Base-by-base conservation (phyloP, 2,888 invertebrate species). In the Unio delphinus region DNA sequence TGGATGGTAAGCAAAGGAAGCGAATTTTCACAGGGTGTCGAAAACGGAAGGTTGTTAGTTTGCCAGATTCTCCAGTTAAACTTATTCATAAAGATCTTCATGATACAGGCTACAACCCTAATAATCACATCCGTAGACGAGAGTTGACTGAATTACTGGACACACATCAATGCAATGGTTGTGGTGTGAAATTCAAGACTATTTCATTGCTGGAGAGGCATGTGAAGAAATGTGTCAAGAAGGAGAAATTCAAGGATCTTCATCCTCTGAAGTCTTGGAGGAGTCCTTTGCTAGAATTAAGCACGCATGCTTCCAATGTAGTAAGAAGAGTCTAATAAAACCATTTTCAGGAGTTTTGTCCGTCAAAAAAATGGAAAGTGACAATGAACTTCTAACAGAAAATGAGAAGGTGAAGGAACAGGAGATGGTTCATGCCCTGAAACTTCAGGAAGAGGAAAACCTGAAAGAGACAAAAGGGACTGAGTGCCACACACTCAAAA, bases 81-180 rank as follows among this genome's bases (percentile, higher is more conserved):
- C 45, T 57, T 23, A 64, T 57, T 11, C 69, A 66, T 34, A 26
- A 55, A 26, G n/a, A 55, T 4, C 59, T 67, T 34, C 70, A 67
- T 30, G 65, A 72, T 56, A 60, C 68, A 55, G 73, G 73, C 45
- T 34, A 96, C 75, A 87, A 88, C 75, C 88, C 89, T 7, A 74
- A 78, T n/a, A 85, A 84, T 54, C 89, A 89, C 70, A 76, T 84
- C 4, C 76, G 88, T 4, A 75, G 89, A 15, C 70, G 88, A n/a
- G 87, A 88, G 68, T 73, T 84, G 72, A 82, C 83, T 92, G 89
- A 94, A 94, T 87, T 87, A 4, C 67, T 88, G 55, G 87, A 86
- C 54, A 83, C 79, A 30, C 84, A 87, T 34, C 85, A 83, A 34
- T 90, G 90, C 72, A 77, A 84, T 62, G 88, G 86, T 34, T 90